phyloP scores from a whole-genome alignment of 2,113 vertebrate species.

The Vicugna pacos region DNA sequence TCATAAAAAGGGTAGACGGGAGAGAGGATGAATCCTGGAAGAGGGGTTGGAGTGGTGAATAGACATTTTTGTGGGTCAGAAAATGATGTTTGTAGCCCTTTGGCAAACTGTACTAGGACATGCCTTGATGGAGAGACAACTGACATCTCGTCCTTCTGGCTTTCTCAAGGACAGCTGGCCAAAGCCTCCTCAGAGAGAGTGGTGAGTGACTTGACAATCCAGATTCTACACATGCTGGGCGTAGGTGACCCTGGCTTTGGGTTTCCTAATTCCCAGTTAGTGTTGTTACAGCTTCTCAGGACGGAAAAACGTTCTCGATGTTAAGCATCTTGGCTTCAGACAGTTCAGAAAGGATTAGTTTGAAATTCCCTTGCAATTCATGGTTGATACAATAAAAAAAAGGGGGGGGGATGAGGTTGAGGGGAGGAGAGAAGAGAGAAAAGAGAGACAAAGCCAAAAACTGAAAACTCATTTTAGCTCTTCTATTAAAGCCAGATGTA shows the following conservation, averaged over 20 bases:
- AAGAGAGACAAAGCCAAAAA: conserved; percentile 77
- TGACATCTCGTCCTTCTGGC: neutral
- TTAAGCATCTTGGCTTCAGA: conserved; percentile 43
- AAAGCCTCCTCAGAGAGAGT: neutral
- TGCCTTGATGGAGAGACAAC: neutral
- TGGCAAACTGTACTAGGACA: conserved; percentile 25
- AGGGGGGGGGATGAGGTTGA: too few species aligned
- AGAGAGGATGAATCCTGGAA: neutral
- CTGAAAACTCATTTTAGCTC: conserved; percentile 70
- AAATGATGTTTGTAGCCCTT: conserved; percentile 44
- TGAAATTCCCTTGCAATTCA: conserved; percentile 54
- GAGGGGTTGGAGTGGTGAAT: neutral
- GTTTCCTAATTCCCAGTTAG: conserved; percentile 35
- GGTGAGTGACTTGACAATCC: neutral
- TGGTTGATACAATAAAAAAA: conserved; percentile 58
- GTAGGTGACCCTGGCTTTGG: neutral
- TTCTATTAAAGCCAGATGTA: conserved; percentile 75
- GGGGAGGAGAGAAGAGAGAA: neutral
- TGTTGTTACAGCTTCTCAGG: conserved; percentile 27
- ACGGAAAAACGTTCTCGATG: conserved; percentile 39
- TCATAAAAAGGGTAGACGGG: neutral
- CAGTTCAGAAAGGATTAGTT: conserved; percentile 67
- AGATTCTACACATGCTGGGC: neutral
- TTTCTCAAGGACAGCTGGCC: neutral
- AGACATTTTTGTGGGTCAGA: conserved; percentile 48